Evolutionary conservation across 2,113 vertebrate species (phyloP).

Genomic region (Grantiella picta): DNA sequence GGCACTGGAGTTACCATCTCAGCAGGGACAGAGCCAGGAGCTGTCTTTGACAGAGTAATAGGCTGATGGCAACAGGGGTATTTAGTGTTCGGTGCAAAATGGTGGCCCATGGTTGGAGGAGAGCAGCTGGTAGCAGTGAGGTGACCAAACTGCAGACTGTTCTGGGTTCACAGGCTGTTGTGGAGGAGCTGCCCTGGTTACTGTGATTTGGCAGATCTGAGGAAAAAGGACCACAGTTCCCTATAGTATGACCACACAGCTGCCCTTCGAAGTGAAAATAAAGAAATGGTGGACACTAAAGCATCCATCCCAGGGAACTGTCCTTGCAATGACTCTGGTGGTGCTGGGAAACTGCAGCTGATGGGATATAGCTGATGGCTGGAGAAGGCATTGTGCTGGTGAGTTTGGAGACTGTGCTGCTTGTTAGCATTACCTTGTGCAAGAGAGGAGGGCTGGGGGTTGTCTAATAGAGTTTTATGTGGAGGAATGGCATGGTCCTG

Average conservation of each 20-base stretch:
- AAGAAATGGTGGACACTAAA: not conserved
- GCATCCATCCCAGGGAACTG: not conserved
- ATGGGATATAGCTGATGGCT: not conserved
- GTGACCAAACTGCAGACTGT: not conserved
- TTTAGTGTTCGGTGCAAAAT: not conserved
- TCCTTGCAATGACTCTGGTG: not conserved
- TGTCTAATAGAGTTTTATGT: not conserved
- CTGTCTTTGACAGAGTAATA: not conserved
- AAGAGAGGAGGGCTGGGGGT: not conserved
- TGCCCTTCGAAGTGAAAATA: not conserved
- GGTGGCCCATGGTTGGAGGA: not conserved
- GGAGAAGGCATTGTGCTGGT: not conserved
- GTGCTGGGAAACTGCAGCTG: not conserved
- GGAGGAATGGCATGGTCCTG: not conserved
- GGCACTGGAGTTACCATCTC: not conserved
- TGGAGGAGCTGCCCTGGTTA: not conserved
- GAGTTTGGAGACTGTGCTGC: not conserved
- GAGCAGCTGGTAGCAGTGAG: not conserved
- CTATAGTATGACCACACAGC: rapidly evolving
- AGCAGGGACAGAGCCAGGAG: not conserved
- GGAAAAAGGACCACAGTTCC: not conserved
- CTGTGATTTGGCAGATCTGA: not conserved
- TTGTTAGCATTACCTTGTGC: not conserved
- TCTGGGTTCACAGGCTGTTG: not conserved
- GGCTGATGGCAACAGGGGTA: not conserved